Base-by-base conservation (phyloP, 1,140 invertebrate species). In the Gryon sp. region DNA sequence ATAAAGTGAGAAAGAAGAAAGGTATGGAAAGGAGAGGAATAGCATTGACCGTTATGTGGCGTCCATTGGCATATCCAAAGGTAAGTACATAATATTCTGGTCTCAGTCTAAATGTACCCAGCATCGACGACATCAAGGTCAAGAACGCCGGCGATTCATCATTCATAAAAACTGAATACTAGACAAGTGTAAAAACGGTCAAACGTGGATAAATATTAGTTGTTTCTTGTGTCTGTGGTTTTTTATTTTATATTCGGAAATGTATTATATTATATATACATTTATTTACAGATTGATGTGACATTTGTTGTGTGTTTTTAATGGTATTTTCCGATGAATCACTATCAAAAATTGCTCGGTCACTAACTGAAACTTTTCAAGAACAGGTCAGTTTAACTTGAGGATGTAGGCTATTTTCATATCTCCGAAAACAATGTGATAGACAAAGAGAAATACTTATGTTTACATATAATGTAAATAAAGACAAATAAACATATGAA, bases 21-120 rank as follows among this genome's bases (percentile, higher is more conserved):
- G 76, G 59, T 32, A 68, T 32, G 62, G 68, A 69, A 73, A 41
- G 69, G 77, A 74, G 80, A 75, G 78, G 77, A 52, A 55, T 76
- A 48, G 59, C 59, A 59, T 76, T 78, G 80, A 84, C 84, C 85
- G 85, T 86, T 87, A 87, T 81, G 30, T 78, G 65, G 68, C 63
- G 75, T 79, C 63, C 75, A 74, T 53, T 72, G 69, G 65, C 57
- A 69, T 76, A 75, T 72, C n/a, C 76, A 76, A 82, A 82, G 76
- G 77, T 76, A 75, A 74, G 62, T 57, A 55, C 74, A 69, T 77
- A 63, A 76, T 75, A 66, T 75, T 66, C 43, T 72, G 69, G 53
- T 69, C 57, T 76, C 68, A 70, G 82, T 84, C 73, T 81, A 66
- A 76, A 78, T 80, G 78, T 76, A 70, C 57, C 57, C 77, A 83